Conservation (phyloP, 2,797 vertebrate genomes). For the Takifugu rubripes region DNA sequence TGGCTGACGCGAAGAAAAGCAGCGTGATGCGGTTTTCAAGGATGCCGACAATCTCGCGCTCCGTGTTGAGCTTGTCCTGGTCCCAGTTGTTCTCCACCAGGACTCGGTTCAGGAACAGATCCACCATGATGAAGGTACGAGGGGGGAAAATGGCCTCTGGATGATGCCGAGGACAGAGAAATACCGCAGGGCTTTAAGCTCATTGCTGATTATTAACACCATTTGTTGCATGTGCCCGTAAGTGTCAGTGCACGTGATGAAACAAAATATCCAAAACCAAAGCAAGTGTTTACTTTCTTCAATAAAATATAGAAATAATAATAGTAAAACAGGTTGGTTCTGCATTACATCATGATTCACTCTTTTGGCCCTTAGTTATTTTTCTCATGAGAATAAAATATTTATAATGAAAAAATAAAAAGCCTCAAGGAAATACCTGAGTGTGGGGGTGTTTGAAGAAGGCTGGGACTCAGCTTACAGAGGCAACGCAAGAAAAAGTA, state of each 20-base stretch:
- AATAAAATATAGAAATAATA: no score
- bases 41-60: slow-evolving; percentile 66
- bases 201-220: no score
- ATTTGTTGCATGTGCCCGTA: no score
- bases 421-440: no score
- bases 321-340: no score
- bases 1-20: slow-evolving; percentile 75
- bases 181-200: background rate
- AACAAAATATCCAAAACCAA: no score
- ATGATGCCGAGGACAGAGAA: background rate
- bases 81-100: slow-evolving; percentile 80
- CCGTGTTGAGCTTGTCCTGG: slow-evolving; percentile 78
- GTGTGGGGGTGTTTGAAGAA: no score
- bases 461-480: no score
- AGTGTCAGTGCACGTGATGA: no score
- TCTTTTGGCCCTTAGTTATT: background rate
- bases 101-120: slow-evolving; percentile 76
- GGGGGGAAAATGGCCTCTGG: slow-evolving; percentile 1
- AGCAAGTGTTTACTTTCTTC: no score
- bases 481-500: no score
- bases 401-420: background rate
- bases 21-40: slow-evolving; percentile 82
- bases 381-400: background rate
- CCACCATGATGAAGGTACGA: slow-evolving; percentile 67
- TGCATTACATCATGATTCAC: no score